Conservation (phyloP, 2,113 vertebrate genomes). For the Gila orcuttii region DNA sequence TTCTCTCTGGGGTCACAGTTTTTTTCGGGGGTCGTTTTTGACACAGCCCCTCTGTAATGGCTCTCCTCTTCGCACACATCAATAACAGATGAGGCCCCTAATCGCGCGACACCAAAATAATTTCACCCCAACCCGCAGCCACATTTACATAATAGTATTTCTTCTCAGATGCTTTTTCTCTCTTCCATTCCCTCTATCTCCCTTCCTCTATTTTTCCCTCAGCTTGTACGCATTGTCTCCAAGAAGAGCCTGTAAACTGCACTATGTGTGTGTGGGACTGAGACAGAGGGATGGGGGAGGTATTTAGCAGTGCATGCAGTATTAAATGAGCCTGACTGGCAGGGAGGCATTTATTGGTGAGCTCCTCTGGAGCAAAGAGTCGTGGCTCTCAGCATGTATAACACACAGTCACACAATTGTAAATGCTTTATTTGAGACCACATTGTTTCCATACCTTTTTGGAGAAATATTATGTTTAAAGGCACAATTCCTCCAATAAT, state of each 20-base stretch:
- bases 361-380: conserved; percentile 36
- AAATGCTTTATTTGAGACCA: neutral
- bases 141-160: conserved; percentile 99
- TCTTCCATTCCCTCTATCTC: conserved; percentile 34
- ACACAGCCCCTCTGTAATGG: conserved; percentile 83
- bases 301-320: conserved; percentile 80
- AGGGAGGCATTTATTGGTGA: conserved; percentile 52
- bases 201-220: conserved; percentile 33
- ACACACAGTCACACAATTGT: conserved; percentile 30
- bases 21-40: conserved; percentile 37
- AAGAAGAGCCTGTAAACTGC: conserved; percentile 51
- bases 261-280: conserved; percentile 37
- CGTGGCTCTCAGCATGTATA: conserved; percentile 21
- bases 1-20: conserved; percentile 44
- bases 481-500: neutral
- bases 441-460: neutral
- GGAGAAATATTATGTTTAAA: neutral
- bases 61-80: conserved; percentile 92
- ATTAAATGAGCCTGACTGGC: conserved; percentile 51
- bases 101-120: conserved; percentile 88
- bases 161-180: conserved; percentile 51
- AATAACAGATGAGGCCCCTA: conserved; percentile 98
- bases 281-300: conserved; percentile 74
- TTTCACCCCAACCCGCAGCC: conserved; percentile 86
- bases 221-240: conserved; percentile 47